These are phyloP conservation scores for Perizoma affinitatum DNA, from an alignment of 2,888 invertebrate species.

Conservation along the genomic window DNA sequence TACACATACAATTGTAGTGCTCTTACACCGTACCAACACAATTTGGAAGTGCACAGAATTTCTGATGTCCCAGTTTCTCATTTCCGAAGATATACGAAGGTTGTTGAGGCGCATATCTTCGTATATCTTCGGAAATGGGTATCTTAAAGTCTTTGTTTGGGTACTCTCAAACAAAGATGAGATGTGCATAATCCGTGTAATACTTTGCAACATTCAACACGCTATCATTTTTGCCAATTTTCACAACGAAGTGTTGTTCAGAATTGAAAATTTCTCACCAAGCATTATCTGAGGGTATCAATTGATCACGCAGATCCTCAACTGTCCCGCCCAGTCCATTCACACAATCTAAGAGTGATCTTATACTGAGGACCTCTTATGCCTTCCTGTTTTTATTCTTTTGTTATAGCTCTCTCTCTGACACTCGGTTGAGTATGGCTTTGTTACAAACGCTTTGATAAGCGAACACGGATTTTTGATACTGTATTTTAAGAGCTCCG, in stretches of 20 bases:
- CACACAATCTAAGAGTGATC: constrained; percentile 61
- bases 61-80: too few relatives aligned
- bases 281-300: constrained; percentile 69
- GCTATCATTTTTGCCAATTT: background rate
- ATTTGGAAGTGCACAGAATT: too few relatives aligned
- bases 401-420: constrained; percentile 70
- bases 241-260: constrained; percentile 28
- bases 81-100: too few relatives aligned
- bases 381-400: constrained; percentile 80
- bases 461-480: constrained; percentile 44
- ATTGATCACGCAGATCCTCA: constrained; percentile 77
- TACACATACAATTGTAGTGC: too few relatives aligned
- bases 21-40: too few relatives aligned
- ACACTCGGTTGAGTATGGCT: constrained; percentile 71
- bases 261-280: constrained; percentile 48
- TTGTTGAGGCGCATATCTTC: too few relatives aligned
- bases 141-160: too few relatives aligned
- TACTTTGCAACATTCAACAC: too few relatives aligned
- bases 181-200: background rate
- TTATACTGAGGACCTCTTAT: constrained; percentile 67
- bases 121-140: too few relatives aligned
- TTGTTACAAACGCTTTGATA: constrained; percentile 77
- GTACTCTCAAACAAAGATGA: too few relatives aligned
- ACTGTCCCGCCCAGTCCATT: constrained; percentile 58
- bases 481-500: constrained; percentile 17